Percentiles rank a stretch among this genome's conserved stretches.
These are phyloP conservation scores for Mystacides longicornis DNA, from an alignment of 2,888 invertebrate species.

Conservation along the genomic window DNA sequence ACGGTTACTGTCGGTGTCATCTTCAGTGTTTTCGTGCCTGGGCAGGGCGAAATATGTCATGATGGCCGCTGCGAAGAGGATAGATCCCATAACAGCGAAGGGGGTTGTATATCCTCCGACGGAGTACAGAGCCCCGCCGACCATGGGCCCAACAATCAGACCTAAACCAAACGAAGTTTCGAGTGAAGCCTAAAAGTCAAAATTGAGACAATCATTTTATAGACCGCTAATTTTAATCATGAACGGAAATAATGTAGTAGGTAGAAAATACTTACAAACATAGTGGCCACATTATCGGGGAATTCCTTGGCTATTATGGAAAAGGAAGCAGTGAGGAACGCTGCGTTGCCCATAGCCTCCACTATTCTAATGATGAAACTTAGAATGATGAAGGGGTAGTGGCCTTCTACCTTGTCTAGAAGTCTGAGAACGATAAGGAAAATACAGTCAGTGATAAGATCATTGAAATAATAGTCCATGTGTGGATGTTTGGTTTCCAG, in stretches of 20 bases:
- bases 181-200: constrained; percentile 57
- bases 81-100: constrained; percentile 70
- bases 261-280: constrained; percentile 61
- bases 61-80: constrained; percentile 67
- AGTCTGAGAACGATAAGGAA: constrained; percentile 41
- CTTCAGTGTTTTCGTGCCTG: constrained; percentile 49
- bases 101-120: constrained; percentile 73
- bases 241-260: not conserved
- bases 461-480: too few relatives aligned
- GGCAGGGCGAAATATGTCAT: constrained; percentile 69
- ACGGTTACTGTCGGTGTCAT: constrained; percentile 53
- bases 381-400: constrained; percentile 64
- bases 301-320: constrained; percentile 84
- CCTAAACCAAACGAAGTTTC: constrained; percentile 85
- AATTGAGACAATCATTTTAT: not conserved
- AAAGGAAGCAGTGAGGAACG: constrained; percentile 79
- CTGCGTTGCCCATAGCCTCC: constrained; percentile 81
- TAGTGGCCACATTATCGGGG: constrained; percentile 75
- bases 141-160: constrained; percentile 82
- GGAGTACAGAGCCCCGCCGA: constrained; percentile 79
- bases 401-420: constrained; percentile 62
- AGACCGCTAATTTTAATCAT: too few relatives aligned
- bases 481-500: too few relatives aligned
- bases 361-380: constrained; percentile 74
- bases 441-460: too few relatives aligned